Evolutionary conservation across 1,140 invertebrate genomes (phyloP).

Genomic region (Ridgeia piscesae): DNA sequence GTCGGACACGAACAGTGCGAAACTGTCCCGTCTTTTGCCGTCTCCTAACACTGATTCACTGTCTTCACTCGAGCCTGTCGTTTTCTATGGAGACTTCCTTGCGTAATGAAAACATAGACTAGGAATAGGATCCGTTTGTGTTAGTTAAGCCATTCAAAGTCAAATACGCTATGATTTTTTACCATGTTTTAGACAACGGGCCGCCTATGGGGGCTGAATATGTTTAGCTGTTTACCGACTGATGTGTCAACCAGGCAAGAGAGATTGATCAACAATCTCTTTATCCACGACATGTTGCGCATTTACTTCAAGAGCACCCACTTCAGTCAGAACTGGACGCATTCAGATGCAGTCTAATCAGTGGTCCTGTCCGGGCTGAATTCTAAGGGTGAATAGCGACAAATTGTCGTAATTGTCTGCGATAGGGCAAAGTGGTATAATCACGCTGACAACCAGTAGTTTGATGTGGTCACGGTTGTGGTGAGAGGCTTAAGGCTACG

Average conservation of each 20-base stretch:
- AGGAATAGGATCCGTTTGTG: background rate
- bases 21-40: no score
- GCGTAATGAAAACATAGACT: background rate
- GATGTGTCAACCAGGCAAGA: background rate
- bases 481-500: no score
- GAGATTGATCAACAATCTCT: background rate
- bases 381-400: background rate
- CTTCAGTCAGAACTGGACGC: background rate
- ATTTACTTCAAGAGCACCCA: background rate
- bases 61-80: background rate
- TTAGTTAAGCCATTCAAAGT: background rate
- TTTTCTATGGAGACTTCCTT: background rate
- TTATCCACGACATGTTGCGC: background rate
- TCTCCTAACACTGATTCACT: background rate
- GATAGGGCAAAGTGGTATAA: background rate
- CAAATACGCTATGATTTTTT: background rate
- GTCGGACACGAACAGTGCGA: no score
- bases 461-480: background rate
- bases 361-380: background rate
- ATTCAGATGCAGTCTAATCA: background rate
- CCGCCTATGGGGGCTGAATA: background rate
- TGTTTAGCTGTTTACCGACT: background rate
- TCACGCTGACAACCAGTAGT: background rate
- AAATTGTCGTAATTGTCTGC: background rate
- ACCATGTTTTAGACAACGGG: background rate